These are phyloP conservation scores for Cryptus armator DNA, from an alignment of 2,888 invertebrate species.

Conservation along the genomic window DNA sequence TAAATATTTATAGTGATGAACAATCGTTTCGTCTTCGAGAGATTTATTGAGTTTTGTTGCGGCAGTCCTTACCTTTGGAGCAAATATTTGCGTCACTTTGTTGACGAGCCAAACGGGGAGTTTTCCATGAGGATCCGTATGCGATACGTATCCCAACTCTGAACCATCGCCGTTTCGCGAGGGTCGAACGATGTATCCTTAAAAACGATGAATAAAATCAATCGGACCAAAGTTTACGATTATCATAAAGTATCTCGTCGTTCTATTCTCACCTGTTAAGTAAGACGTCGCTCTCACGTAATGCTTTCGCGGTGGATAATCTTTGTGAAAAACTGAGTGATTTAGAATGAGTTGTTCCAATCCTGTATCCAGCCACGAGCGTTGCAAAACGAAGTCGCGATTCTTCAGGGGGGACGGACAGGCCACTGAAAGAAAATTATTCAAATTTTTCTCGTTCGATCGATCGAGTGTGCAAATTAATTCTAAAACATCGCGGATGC, in stretches of 20 bases:
- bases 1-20: background rate
- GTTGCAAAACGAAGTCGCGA: conserved; percentile 95
- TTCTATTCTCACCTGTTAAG: conserved; percentile 86
- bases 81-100: conserved; percentile 93
- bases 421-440: conserved; percentile 88
- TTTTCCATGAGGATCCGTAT: conserved; percentile 95
- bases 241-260: background rate
- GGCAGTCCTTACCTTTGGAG: conserved; percentile 89
- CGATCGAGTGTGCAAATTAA: no score
- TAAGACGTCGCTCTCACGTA: conserved; percentile 90
- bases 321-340: conserved; percentile 95
- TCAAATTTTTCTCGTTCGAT: no score
- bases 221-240: background rate
- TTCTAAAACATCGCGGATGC: no score
- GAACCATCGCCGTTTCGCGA: conserved; percentile 88
- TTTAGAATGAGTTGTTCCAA: conserved; percentile 95
- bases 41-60: background rate
- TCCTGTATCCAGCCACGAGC: conserved; percentile 96
- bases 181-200: conserved; percentile 89
- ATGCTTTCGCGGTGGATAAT: conserved; percentile 93
- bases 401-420: conserved; percentile 95
- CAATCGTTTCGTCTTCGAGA: conserved; percentile 6
- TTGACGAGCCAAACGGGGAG: conserved; percentile 96
- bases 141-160: conserved; percentile 94
- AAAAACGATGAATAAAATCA: conserved; percentile 62